Conservation (phyloP, 1,140 invertebrate species). For the Vollenhovia emeryi region DNA sequence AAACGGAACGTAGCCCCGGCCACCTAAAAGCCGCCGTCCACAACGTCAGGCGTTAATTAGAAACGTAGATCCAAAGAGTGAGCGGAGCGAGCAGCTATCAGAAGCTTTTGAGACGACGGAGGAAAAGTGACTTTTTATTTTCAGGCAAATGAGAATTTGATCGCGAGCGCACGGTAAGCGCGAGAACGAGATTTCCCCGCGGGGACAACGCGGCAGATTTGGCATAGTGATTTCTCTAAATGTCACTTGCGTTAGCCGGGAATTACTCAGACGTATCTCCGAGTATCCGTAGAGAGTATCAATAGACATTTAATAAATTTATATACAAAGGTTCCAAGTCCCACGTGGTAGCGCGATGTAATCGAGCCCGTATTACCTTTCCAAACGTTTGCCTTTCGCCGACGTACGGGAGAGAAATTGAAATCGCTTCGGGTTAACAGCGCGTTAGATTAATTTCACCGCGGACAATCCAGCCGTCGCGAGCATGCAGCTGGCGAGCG, state of each 20-base stretch:
- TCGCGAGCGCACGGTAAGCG: background rate
- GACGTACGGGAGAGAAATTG: background rate
- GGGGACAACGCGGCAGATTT: background rate
- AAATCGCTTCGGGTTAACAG: slow-evolving; percentile 25
- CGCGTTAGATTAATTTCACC: slow-evolving; percentile 29
- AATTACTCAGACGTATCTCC: background rate
- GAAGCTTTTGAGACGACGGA: background rate
- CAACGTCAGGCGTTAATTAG: slow-evolving; percentile 60
- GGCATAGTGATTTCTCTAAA: background rate
- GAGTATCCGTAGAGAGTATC: background rate
- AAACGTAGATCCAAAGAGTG: slow-evolving; percentile 19
- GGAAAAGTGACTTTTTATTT: slow-evolving; percentile 20
- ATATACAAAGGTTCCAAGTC: slow-evolving; percentile 5
- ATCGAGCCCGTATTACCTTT: slow-evolving; percentile 27
- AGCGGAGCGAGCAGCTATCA: background rate
- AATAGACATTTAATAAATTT: slow-evolving; percentile 12
- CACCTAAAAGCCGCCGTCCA: slow-evolving; percentile 12
- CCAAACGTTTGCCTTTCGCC: slow-evolving; percentile 37
- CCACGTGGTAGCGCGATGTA: background rate
- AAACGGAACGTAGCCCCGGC: slow-evolving; percentile 27
- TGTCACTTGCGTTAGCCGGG: background rate
- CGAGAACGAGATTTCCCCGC: background rate
- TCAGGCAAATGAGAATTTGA: slow-evolving; percentile 23
- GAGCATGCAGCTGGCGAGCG: background rate
- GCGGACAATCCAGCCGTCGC: background rate